Evolutionary conservation across 2,113 vertebrate genomes (phyloP), one percentile per base, ranked within the genome.

Genomic region (Albula goreensis): DNA sequence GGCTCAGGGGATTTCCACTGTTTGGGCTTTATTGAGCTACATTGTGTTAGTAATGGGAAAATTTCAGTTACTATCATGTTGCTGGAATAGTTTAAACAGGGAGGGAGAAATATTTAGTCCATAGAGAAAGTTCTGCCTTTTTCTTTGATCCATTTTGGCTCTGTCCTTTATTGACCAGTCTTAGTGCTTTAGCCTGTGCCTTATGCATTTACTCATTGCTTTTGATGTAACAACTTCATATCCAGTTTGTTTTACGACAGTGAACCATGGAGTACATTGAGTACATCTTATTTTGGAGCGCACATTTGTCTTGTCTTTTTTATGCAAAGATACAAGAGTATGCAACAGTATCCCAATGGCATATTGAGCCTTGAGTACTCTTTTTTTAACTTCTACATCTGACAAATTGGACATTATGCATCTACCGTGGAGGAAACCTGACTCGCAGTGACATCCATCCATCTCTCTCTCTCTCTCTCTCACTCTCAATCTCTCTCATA

Each of bases 91-190:
- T 11, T 15, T 13, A 60, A 60, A 0, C 7, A 22, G 82, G 48
- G 31, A 41, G 31, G 57, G 74, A 22, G 51, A 57, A n/a, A 48
- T 60, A 51, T 66, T 70, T 81, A 41, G 60, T 70, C 12, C 80
- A 70, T 82, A 53, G 19, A 82, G 48, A 82, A 60, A 17, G 48
- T 66, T 85, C 70, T 57, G 77, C 66, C 80, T 81, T 41, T 41
- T 41, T 50, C 41, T 51, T 2, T 74, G 19, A 50, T n/a, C 48
- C 22, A 31, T 19, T 83, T 83, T 63, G 82, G 22, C 57, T 48
- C 6, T 77, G 74, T 51, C 11, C 31, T 83, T 10, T 31, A 83
- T 25, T 56, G 51, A 49, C 77, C n/a, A 52, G 7, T 78, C 41
- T 85, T 79, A 13, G 19, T 15, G 70, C 57, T 79, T 80, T 78